Percentiles rank a stretch among this genome's conserved stretches.
phyloP scores from a whole-genome alignment of 1,140 invertebrate species.

The Octopus bimaculoides region DNA sequence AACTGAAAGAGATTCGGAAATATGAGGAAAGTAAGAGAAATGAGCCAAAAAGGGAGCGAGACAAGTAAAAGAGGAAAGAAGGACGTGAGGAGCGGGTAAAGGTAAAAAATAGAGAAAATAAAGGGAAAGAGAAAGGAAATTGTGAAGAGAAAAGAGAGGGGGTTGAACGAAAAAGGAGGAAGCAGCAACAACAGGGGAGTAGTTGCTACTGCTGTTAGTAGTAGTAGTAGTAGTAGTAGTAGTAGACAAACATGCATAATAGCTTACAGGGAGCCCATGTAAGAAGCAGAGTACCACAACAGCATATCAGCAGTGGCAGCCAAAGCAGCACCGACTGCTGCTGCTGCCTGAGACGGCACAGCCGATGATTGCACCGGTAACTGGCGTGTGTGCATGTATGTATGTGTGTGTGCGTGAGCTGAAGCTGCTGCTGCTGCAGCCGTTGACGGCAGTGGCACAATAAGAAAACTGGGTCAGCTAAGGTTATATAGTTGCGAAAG shows the following conservation, averaged over 20 bases:
- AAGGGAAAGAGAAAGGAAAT: background rate
- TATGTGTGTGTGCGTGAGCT: background rate
- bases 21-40: background rate
- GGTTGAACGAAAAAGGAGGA: background rate
- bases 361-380: too few relatives aligned
- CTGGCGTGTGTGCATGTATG: too few relatives aligned
- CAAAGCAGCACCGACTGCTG: too few relatives aligned
- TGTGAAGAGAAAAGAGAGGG: background rate
- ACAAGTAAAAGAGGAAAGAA: background rate
- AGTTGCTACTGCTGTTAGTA: background rate
- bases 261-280: too few relatives aligned
- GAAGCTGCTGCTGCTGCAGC: background rate
- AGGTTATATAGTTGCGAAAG: slow-evolving; percentile 6
- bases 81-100: background rate
- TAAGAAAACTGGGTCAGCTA: slow-evolving; percentile 1
- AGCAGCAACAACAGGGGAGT: background rate
- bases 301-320: too few relatives aligned
- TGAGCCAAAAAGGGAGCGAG: background rate
- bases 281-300: too few relatives aligned
- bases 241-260: background rate
- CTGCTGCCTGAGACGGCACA: too few relatives aligned
- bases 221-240: background rate
- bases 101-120: background rate
- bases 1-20: background rate
- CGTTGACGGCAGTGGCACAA: background rate